These are phyloP conservation scores for Notamacropus eugenii DNA, from an alignment of 2,797 vertebrate genomes.

Conservation along the genomic window DNA sequence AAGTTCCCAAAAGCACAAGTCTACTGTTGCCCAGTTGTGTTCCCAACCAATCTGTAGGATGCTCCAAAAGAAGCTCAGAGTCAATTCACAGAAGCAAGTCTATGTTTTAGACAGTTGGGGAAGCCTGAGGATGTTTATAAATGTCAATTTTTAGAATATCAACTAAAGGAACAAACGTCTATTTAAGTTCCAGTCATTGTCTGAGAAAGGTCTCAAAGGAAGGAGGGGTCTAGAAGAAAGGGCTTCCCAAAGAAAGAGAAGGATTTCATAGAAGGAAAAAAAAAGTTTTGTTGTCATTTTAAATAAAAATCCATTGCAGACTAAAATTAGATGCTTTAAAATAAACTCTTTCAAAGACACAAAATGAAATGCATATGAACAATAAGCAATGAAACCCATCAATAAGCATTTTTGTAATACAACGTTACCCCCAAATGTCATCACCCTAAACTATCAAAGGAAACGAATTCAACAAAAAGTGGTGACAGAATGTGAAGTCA, in stretches of 20 bases:
- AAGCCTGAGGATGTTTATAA: background rate
- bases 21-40: background rate
- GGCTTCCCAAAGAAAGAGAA: background rate
- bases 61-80: background rate
- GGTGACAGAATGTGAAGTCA: constrained; percentile 60
- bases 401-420: constrained; percentile 51
- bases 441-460: constrained; percentile 58
- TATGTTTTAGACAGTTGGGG: background rate
- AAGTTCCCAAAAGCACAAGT: background rate
- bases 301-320: constrained; percentile 54
- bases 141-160: background rate
- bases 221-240: background rate
- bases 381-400: constrained; percentile 8
- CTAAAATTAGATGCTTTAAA: constrained; percentile 72
- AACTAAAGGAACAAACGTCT: background rate
- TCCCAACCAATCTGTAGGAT: background rate
- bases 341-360: constrained; percentile 70
- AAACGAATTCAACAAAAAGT: constrained; percentile 31
- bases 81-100: background rate
- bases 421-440: constrained; percentile 33
- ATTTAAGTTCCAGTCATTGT: background rate
- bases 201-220: background rate
- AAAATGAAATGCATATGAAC: constrained; percentile 45
- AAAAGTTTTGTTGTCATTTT: constrained; percentile 47
- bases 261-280: background rate